These are phyloP conservation scores for Lanius ludovicianus DNA, from an alignment of 2,113 vertebrate species.

Conservation along the genomic window DNA sequence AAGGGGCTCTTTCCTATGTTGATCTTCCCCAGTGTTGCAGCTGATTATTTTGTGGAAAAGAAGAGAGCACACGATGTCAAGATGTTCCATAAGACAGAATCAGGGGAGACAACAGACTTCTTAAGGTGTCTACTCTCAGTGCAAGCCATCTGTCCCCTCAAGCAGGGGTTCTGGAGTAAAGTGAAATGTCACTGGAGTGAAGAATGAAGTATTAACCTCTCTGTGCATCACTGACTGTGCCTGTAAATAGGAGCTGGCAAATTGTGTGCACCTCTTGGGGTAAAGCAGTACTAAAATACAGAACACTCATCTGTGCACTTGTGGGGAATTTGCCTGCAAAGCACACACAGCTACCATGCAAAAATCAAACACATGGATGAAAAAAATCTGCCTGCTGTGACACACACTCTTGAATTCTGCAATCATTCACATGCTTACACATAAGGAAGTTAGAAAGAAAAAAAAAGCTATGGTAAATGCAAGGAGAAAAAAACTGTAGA, in stretches of 20 bases:
- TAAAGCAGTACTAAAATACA: not conserved
- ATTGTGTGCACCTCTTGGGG: not conserved
- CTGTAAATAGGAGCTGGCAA: not conserved
- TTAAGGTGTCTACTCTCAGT: not conserved
- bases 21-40: not conserved
- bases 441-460: not conserved
- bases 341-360: accelerated
- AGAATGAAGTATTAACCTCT: not conserved
- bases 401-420: not conserved
- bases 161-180: not conserved
- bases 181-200: not conserved
- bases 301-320: not conserved
- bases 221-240: not conserved
- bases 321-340: not conserved
- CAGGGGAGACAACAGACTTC: not conserved
- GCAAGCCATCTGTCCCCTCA: not conserved
- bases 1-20: not conserved
- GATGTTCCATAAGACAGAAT: not conserved
- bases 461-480: not conserved
- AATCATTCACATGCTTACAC: not conserved
- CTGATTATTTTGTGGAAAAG: not conserved
- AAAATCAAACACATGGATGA: not conserved
- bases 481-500: not conserved
- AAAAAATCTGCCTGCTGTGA: not conserved
- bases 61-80: not conserved